Evolutionary conservation across 1,140 invertebrate genomes (phyloP).

Genomic region (Rhopalosiphum maidis): DNA sequence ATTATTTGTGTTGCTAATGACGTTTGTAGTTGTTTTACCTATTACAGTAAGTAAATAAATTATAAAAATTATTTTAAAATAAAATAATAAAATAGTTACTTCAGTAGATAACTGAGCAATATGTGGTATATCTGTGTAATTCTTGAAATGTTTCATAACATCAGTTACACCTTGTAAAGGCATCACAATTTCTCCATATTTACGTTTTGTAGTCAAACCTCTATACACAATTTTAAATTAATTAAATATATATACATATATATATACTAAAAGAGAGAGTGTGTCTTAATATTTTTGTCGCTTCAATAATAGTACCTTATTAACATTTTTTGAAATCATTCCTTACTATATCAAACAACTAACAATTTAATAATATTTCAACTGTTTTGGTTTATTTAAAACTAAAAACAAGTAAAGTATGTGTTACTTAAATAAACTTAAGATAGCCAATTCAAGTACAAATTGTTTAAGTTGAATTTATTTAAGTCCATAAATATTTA

Average conservation of each 20-base stretch:
- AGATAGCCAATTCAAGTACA: background rate
- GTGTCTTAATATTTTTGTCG: background rate
- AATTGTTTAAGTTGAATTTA: background rate
- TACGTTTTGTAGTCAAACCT: constrained; percentile 73
- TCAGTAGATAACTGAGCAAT: constrained; percentile 82
- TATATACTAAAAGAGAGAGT: background rate
- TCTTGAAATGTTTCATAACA: constrained; percentile 88
- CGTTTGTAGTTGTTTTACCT: constrained; percentile 84
- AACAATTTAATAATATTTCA: background rate
- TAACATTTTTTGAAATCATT: too few species aligned
- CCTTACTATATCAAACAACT: background rate
- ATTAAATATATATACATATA: background rate
- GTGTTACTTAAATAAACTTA: background rate
- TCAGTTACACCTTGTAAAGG: constrained; percentile 96
- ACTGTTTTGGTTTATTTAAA: background rate
- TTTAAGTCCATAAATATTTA: background rate
- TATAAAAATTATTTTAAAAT: background rate
- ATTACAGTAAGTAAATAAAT: constrained; percentile 59
- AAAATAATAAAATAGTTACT: constrained; percentile 64
- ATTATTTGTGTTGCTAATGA: constrained; percentile 90
- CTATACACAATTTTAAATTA: constrained; percentile 60
- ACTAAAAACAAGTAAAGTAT: background rate
- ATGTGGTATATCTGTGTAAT: constrained; percentile 85
- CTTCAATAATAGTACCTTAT: background rate
- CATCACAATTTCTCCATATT: constrained; percentile 94